Percentiles rank a stretch among this genome's conserved stretches.
These are phyloP conservation scores for Microctonus aethiopoides DNA, from an alignment of 2,888 invertebrate species.

Conservation along the genomic window DNA sequence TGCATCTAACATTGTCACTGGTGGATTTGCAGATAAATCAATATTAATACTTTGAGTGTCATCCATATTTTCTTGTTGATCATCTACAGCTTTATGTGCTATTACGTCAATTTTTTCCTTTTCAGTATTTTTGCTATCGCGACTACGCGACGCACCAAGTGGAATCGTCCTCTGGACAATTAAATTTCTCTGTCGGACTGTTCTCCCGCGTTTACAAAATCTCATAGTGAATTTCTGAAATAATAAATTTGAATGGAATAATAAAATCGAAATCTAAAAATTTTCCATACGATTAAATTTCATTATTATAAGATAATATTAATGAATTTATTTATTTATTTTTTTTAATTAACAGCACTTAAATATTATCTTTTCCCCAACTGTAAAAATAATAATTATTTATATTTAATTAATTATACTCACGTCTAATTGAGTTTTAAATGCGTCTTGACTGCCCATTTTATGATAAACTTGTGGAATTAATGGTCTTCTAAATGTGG, in stretches of 20 bases:
- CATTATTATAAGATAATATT: too few relatives aligned
- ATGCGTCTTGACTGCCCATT: conserved; percentile 62
- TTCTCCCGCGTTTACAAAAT: conserved; percentile 66
- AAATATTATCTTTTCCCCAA: too few relatives aligned
- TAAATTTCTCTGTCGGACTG: conserved; percentile 71
- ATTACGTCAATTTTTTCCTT: conserved; percentile 37
- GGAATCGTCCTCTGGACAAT: conserved; percentile 82
- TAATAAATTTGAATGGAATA: conserved; percentile 57
- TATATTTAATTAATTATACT: conserved; percentile 40
- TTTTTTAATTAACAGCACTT: too few relatives aligned
- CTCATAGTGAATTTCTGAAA: conserved; percentile 68
- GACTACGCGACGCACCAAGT: conserved; percentile 56
- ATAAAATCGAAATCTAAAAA: conserved; percentile 30
- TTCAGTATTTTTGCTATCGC: background rate
- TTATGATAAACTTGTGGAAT: conserved; percentile 63
- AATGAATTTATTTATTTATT: too few relatives aligned
- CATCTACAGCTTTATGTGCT: conserved; percentile 32
- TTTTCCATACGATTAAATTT: background rate
- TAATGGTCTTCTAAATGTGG: conserved; percentile 62
- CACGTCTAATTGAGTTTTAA: conserved; percentile 69
- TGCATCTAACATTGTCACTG: conserved; percentile 32
- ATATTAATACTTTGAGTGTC: conserved; percentile 26
- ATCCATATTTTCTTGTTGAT: conserved; percentile 44
- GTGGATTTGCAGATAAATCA: background rate
- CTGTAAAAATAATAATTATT: too few relatives aligned